A percentile compares a stretch with the other conserved stretches of the same genome.
phyloP scores from a whole-genome alignment of 2,888 invertebrate genomes.

The Phortica magna region DNA sequence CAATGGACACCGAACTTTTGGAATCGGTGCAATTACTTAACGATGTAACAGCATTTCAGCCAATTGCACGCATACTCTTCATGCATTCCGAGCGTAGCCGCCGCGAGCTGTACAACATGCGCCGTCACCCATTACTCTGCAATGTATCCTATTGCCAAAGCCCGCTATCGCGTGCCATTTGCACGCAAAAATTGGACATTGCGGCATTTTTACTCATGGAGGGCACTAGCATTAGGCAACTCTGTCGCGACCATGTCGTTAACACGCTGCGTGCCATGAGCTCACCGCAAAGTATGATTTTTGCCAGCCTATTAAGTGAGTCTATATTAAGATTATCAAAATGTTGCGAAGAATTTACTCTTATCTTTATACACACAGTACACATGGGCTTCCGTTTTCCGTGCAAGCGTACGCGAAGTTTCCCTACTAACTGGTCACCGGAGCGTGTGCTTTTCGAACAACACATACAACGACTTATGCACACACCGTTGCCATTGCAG shows the following conservation, averaged over 20 bases:
- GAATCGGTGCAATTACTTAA: conserved; percentile 72
- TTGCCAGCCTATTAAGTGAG: conserved; percentile 70
- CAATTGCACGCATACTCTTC: conserved; percentile 68
- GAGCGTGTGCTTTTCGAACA: conserved; percentile 56
- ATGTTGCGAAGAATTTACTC: not conserved
- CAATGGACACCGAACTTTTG: conserved; percentile 70
- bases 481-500: conserved; percentile 70
- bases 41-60: conserved; percentile 59
- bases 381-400: conserved; percentile 72
- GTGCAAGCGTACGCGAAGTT: conserved; percentile 39
- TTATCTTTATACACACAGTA: conserved; percentile 52
- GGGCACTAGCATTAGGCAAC: conserved; percentile 71
- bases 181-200: conserved; percentile 69
- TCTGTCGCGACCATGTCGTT: conserved; percentile 66
- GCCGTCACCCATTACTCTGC: conserved; percentile 54
- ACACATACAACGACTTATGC: conserved; percentile 54
- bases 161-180: conserved; percentile 82
- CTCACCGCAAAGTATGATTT: conserved; percentile 57
- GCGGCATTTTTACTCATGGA: conserved; percentile 75
- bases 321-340: not conserved
- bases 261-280: conserved; percentile 63
- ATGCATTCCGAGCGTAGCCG: conserved; percentile 79
- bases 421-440: conserved; percentile 46
- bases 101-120: conserved; percentile 75
- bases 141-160: conserved; percentile 80